Evolutionary conservation across 2,888 invertebrate species (phyloP), one percentile per base, ranked within the genome.

Genomic region (Desoria tigrina): DNA sequence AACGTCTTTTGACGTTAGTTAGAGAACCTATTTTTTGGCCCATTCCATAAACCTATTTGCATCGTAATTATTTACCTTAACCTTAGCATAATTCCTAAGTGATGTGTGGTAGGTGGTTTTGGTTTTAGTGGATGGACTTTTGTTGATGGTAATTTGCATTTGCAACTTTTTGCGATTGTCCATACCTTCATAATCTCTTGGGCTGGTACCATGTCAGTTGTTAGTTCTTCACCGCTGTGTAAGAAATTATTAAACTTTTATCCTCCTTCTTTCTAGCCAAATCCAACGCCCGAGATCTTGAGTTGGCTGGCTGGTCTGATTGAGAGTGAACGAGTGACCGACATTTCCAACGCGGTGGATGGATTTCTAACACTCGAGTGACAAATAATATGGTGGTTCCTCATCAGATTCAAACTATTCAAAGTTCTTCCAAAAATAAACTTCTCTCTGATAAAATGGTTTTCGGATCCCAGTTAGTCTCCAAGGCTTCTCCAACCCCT

Each of bases 381-480:
- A 11, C 4, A 32, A 32, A 51, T 65, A 68, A 51, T 65, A 68
- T 72, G 69, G 67, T 68, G 45, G 59, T 72, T 61, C 69, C 67
- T 45, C 45, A 45, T 45, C 45, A 45, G 45, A 18, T 45, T 6
- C 45, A 39, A 16, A 39, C 39, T 39, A 18, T 45, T 6, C 45
- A 32, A 32, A 32, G 32, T 32, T 32, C 32, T 32, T 32, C 32
- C 4, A 32, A 32, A 32, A 32, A 4, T 32, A 32, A 32, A 11
- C 32, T 11, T 32, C n/a, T n/a, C n/a, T 21, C 45, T 6, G 11
- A 7, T 3, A 65, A 67, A 27, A 87, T 88, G 75, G 84, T 90
- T 79, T 95, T 95, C 83, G 94, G 95, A 77, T 95, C 94, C 65
- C 90, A 92, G 81, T 85, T 89, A 78, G 90, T 96, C 81, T 89